Evolutionary conservation across 2,888 invertebrate species (phyloP).

Genomic region (Coronaproctus castanopsis): DNA sequence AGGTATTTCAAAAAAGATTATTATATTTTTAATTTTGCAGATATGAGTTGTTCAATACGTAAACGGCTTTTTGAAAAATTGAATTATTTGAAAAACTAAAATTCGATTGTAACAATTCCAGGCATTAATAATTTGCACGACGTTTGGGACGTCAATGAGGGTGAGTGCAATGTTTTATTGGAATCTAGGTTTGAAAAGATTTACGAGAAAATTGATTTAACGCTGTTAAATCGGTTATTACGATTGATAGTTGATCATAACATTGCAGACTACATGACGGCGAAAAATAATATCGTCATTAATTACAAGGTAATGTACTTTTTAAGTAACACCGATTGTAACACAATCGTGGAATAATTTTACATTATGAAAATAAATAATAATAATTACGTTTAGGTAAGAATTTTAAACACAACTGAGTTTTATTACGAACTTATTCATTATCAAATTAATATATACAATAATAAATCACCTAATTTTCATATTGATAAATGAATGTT

Average conservation of each 20-base stretch:
- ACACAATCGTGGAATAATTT: background rate
- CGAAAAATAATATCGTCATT: conserved; percentile 99
- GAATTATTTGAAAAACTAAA: too few relatives aligned
- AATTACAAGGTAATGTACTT: conserved; percentile 65
- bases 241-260: conserved; percentile 98
- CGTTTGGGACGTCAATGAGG: conserved; percentile 97
- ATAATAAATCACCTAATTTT: too few relatives aligned
- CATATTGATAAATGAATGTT: too few relatives aligned
- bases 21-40: background rate
- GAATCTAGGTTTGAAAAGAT: conserved; percentile 95
- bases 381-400: too few relatives aligned
- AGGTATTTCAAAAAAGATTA: conserved; percentile 33
- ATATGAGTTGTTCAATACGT: too few relatives aligned
- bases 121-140: conserved; percentile 92
- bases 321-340: background rate
- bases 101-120: too few relatives aligned
- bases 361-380: background rate
- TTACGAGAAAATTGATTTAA: conserved; percentile 99
- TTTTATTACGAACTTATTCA: too few relatives aligned
- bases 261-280: conserved; percentile 99
- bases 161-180: conserved; percentile 93
- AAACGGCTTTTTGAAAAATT: too few relatives aligned
- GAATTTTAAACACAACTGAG: too few relatives aligned
- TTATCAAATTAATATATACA: too few relatives aligned
- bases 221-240: conserved; percentile 81